These are phyloP conservation scores for Trichechus manatus DNA, from an alignment of 2,113 vertebrate species.

Conservation along the genomic window DNA sequence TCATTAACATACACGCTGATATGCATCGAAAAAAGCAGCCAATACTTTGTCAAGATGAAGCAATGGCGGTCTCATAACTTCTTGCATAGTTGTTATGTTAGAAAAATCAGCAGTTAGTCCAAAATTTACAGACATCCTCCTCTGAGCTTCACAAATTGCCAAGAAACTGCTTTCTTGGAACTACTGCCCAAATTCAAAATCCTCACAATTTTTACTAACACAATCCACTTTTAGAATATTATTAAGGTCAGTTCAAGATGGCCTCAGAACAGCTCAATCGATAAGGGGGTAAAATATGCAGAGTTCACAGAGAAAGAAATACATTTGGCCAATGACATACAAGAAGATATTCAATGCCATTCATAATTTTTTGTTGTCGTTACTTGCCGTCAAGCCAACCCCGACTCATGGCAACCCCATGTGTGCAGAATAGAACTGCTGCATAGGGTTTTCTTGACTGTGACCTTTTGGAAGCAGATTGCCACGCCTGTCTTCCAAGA, in stretches of 20 bases:
- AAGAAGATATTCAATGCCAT: not conserved
- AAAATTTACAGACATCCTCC: not conserved
- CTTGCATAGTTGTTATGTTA: not conserved
- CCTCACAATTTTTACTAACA: not conserved
- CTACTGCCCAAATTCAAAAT: not conserved
- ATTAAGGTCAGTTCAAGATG: not conserved
- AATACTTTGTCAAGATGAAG: fast-evolving
- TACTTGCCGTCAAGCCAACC: not conserved
- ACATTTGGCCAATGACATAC: fast-evolving
- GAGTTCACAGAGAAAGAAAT: not conserved
- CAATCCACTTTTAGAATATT: not conserved
- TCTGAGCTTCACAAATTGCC: not conserved
- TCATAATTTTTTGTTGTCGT: not conserved
- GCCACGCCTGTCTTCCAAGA: not conserved
- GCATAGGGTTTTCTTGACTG: not conserved
- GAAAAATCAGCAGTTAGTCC: not conserved
- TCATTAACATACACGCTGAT: not conserved
- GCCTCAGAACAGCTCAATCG: not conserved
- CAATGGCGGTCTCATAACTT: not conserved
- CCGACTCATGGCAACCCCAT: not conserved
- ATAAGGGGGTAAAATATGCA: not conserved
- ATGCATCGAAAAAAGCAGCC: not conserved
- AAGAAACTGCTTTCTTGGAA: not conserved
- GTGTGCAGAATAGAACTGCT: not conserved
- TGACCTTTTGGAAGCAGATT: not conserved